Percentiles rank a stretch among this genome's conserved stretches.
These are phyloP conservation scores for Helobdella robusta DNA, from an alignment of 2,888 invertebrate species.

Conservation along the genomic window DNA sequence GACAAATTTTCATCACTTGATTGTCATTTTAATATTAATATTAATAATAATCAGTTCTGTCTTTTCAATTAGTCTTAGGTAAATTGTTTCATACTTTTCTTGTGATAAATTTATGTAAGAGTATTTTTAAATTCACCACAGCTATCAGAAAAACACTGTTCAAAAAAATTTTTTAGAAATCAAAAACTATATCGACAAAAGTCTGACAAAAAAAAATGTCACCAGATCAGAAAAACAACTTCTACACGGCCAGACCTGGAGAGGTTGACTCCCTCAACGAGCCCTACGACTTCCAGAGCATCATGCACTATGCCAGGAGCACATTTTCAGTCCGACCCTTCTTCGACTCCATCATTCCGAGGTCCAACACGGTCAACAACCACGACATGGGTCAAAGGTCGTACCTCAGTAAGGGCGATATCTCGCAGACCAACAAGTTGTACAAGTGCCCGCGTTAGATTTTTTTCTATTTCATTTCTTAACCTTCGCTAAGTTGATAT, in stretches of 20 bases:
- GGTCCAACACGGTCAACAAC: constrained; percentile 2
- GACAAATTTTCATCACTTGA: no score
- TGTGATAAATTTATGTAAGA: no score
- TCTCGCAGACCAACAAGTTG: constrained; percentile 87
- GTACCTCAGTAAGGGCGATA: constrained; percentile 82
- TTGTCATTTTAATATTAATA: no score
- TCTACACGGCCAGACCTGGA: constrained; percentile 86
- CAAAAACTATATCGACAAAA: no score
- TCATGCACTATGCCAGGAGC: constrained; percentile 97
- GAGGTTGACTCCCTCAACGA: constrained; percentile 95
- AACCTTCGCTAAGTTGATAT: background rate
- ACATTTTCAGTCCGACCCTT: constrained; percentile 81
- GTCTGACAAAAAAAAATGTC: no score
- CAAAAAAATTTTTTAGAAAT: no score
- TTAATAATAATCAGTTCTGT: no score
- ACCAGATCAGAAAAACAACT: constrained; percentile 98
- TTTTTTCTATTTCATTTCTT: background rate
- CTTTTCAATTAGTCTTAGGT: no score
- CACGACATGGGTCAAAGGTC: constrained; percentile 61
- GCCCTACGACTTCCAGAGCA: constrained; percentile 91
- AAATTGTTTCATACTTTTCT: no score
- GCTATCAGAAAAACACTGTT: no score
- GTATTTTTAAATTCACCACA: no score
- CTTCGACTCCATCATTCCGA: constrained; percentile 82
- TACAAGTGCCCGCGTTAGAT: constrained; percentile 85